Base-by-base conservation (phyloP, 2,888 invertebrate species). In the Urechis unicinctus region DNA sequence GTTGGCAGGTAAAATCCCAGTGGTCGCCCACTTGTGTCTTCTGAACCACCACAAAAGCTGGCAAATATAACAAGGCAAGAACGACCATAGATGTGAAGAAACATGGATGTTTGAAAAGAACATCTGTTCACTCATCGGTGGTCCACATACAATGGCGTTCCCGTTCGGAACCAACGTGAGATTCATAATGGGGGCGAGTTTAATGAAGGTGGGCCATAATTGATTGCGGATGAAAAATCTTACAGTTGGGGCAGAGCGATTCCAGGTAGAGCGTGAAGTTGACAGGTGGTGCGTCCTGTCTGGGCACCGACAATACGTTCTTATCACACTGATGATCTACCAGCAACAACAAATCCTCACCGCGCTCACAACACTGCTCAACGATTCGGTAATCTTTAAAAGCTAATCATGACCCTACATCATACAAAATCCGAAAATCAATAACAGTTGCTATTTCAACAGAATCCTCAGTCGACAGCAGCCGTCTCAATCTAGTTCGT, bases 121-220 rank as follows among this genome's bases (percentile, higher is more conserved):
- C 9, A 36, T 36, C 17, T 36, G 9, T 36, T 13, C 9, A 17
- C 17, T 9, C 9, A 17, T 13, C 9, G 17, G 17, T 9, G 17
- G 45, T 45, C 13, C 24, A 62, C 59, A 60, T 59, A 75, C 75
- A 52, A 56, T 26, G 3, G 77, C 75, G 63, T 76, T 77, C 36
- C 77, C 77, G 65, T 70, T 77, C 3, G 77, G 76, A 4, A 76
- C 68, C 3, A 76, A 53, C 3, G 71, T 69, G 6, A 77, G 52
- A 50, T 73, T 68, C 61, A 75, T 66, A 28, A 77, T 73, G 28
- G 59, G 51, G 4, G 47, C 28, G 2, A 77, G 52, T 24, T 63
- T 61, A 36, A 59, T 25, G 58, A 58, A 74, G 3, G 71, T 63
- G 2, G 65, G 64, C 51, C 60, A 68, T 28, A 77, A 56, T 60